A percentile compares a stretch with the other conserved stretches of the same genome.
These are phyloP conservation scores for Aphaenogaster ashmeadi DNA, from an alignment of 1,140 invertebrate genomes.

Conservation along the genomic window DNA sequence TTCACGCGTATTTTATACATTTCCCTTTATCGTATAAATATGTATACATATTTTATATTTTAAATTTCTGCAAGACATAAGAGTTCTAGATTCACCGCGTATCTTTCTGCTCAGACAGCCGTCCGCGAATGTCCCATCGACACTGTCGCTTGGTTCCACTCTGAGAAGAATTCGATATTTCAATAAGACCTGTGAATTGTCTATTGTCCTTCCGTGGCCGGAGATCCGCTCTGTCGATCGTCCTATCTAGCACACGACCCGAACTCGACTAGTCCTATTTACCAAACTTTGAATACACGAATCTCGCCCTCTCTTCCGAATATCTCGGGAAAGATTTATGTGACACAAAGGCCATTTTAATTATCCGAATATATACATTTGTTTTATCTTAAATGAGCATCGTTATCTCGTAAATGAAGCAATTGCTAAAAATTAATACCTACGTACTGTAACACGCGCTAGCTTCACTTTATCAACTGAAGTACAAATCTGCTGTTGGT, in stretches of 20 bases:
- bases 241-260: neutral
- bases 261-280: slow-evolving; percentile 12
- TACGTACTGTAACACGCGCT: neutral
- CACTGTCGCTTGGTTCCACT: neutral
- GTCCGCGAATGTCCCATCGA: neutral
- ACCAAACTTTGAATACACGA: neutral
- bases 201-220: slow-evolving; percentile 11
- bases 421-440: neutral
- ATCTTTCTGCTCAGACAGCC: neutral
- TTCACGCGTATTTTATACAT: neutral
- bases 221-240: slow-evolving; percentile 21
- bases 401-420: neutral
- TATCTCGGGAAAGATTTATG: neutral
- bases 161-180: slow-evolving; percentile 4
- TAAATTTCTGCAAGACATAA: neutral
- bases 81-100: neutral
- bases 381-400: neutral
- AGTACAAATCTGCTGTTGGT: neutral
- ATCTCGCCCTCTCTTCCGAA: neutral
- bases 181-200: slow-evolving; percentile 22
- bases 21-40: neutral
- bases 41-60: neutral
- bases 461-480: neutral
- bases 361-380: neutral
- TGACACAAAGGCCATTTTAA: neutral